Evolutionary conservation across 2,797 vertebrate genomes (phyloP), one percentile per base, ranked within the genome.

Genomic region (Xerus rutilus): DNA sequence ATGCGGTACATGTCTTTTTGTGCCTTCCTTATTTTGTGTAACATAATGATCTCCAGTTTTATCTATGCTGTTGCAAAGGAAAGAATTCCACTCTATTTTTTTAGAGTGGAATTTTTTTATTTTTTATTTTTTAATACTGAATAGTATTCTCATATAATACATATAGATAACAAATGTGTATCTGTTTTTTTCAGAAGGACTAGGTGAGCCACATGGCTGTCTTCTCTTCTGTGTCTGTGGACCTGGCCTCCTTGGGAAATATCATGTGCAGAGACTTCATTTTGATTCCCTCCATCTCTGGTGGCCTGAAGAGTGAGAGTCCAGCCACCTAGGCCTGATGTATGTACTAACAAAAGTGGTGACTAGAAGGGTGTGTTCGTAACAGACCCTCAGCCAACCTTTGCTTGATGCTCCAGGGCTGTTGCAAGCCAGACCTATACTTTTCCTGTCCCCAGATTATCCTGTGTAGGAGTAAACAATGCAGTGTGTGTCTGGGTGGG

Each of bases 301-400:
- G 9, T 3, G 17, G 2, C 23, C 47, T 67, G 5, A 5, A 62
- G 95, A 21, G 32, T 5, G 39, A n/a, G 7, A 3, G 62, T n/a
- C 59, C 13, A 14, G 28, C 2, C 11, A 47, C 62, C 32, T 47
- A 6, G 32, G 20, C 20, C 54, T 35, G 45, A 32, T 12, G 39
- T 6, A 2, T 1, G 6, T 11, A n/a, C 25, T 17, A 21, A 21
- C 0, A 9, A 49, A 39, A 15, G 20, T 1, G 0, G 67, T 4
- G 12, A 14, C 52, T 35, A 13, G 18, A n/a, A 47, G 32, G 30
- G 15, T 18, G 13, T 18, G n/a, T 32, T 45, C 17, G 0, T 3
- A 7, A 13, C 0, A 45, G 65, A 47, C 2, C 30, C 35, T 57
- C 3, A 20, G 39, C 9, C 57, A 14, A 3, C 35, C 25, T 25